Conservation (phyloP, 2,888 invertebrate genomes). For the Xanthorhoe designata region DNA sequence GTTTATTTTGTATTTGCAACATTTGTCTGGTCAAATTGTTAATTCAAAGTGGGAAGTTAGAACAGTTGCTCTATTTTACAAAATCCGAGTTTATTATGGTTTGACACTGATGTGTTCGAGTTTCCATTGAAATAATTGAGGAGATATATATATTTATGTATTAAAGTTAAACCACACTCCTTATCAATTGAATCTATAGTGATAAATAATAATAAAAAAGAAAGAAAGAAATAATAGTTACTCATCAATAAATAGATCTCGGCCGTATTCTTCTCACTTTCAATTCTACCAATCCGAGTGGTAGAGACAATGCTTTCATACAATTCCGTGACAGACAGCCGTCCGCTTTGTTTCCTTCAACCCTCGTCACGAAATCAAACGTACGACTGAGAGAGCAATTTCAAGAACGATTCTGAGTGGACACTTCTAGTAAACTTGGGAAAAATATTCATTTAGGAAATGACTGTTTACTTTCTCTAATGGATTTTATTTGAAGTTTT, state of each 20-base stretch:
- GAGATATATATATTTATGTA: no score
- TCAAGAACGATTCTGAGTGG: slow-evolving; percentile 29
- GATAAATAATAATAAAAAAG: no score
- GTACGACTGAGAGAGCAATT: slow-evolving; percentile 29
- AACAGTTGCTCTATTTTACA: no score
- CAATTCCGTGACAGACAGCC: slow-evolving; percentile 26
- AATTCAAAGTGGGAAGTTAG: no score
- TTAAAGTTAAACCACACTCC: no score
- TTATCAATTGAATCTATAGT: no score
- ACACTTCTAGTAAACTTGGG: slow-evolving; percentile 16
- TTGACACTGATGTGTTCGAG: no score
- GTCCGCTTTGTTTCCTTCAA: slow-evolving; percentile 36
- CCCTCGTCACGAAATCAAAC: slow-evolving; percentile 36
- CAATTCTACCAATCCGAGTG: slow-evolving; percentile 16
- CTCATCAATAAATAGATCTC: neutral
- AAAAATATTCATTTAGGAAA: slow-evolving; percentile 5
- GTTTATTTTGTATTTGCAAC: no score
- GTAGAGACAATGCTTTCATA: slow-evolving; percentile 12
- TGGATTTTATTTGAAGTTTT: neutral
- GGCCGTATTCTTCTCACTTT: neutral
- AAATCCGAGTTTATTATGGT: no score
- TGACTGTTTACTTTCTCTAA: neutral
- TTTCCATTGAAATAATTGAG: no score
- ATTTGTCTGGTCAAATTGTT: no score
- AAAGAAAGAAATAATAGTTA: no score